Percentiles rank a stretch among this genome's conserved stretches.
These are phyloP conservation scores for Harpalus rubripes DNA, from an alignment of 2,888 invertebrate genomes.

Conservation along the genomic window DNA sequence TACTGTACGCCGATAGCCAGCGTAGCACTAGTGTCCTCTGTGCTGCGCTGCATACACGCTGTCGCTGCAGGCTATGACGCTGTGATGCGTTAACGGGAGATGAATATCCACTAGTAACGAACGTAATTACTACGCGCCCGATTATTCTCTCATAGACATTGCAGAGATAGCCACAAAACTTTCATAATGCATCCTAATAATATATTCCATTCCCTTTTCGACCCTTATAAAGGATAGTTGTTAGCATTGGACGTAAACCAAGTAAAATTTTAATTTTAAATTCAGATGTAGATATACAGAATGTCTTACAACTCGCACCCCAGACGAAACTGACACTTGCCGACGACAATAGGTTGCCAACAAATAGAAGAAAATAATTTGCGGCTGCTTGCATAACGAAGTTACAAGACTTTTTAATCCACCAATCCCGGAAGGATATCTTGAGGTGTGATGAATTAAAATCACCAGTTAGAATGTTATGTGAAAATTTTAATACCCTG, in stretches of 20 bases:
- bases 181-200: not conserved
- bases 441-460: too few species aligned
- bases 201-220: not conserved
- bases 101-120: conserved; percentile 29
- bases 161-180: conserved; percentile 27
- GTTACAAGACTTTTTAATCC: too few species aligned
- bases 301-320: too few species aligned
- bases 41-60: conserved; percentile 7
- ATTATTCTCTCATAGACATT: conserved; percentile 23
- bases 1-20: conserved; percentile 15
- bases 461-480: too few species aligned
- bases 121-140: conserved; percentile 28
- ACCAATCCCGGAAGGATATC: too few species aligned
- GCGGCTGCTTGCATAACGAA: too few species aligned
- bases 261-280: conserved; percentile 25
- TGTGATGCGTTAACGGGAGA: not conserved
- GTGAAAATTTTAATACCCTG: too few species aligned
- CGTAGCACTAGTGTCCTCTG: not conserved
- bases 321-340: too few species aligned
- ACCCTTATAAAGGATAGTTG: too few species aligned
- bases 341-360: too few species aligned
- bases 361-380: too few species aligned
- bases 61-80: conserved; percentile 8
- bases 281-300: conserved; percentile 1
- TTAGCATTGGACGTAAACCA: not conserved